Base-by-base conservation (phyloP, 2,888 invertebrate genomes). In the Gortyna flavago region DNA sequence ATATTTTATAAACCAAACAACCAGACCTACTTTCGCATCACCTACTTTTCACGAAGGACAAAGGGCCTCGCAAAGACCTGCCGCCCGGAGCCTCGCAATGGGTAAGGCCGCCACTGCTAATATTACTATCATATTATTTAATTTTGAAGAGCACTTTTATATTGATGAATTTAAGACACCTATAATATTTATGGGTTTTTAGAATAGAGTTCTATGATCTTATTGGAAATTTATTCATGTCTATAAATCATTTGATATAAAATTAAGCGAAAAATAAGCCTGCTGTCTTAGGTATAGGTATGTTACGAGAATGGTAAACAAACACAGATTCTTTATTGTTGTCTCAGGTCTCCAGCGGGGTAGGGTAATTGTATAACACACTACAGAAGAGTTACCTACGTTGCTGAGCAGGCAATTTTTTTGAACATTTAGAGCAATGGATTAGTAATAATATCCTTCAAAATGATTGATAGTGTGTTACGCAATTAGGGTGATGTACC, bases 151-250 rank as follows among this genome's bases (percentile, higher is more conserved):
- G 29, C 66, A 67, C 66, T 85, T 81, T 83, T 57, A 83, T 57
- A 70, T 51, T 48, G 25, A 51, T 70, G 62, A 61, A 81, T 83
- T 81, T 72, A 85, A 32, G 81, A 85, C 81, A 66, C 41, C 54
- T 75, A 72, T 71, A 77, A 72, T 71, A 77, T 88, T 85, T 84
- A 85, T 71, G 72, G 38, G 61, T 74, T 85, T 85, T 78, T 72
- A 71, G 72, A 81, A 88, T 38, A 78, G 64, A 76, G n/a, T 76
- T 76, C 59, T 73, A 69, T 62, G 76, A 77, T 72, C 21, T 51
- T 78, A 57, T 70, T 79, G 54, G 70, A 79, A 62, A 84, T 72
- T 73, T 79, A 80, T 84, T 81, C 11, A 74, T 65, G n/a, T 59
- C 41, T 38, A 70, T 83, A 81, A 80, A 85, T 81, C 75, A 73